Base-by-base conservation (phyloP, 2,113 vertebrate species). In the Leptobrachium ailaonicum region DNA sequence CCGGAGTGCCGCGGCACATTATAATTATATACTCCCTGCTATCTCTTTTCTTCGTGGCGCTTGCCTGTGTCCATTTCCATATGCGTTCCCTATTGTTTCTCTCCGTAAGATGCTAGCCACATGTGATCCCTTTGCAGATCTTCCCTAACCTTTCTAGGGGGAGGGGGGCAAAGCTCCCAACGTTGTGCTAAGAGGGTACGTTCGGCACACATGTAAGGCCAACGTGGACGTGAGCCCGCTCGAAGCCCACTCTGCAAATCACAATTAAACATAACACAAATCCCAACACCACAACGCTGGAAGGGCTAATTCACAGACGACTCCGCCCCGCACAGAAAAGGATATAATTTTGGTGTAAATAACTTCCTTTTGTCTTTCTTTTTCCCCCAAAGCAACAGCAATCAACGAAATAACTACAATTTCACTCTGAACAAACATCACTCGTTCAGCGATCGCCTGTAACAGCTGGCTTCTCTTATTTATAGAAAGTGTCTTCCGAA, bases 341-440 rank as follows among this genome's bases (percentile, higher is more conserved):
- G 72, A 81, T 81, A 75, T 81, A 74, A 81, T 74, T 74, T 74
- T 53, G 62, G 78, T 74, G 74, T 60, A 80, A 80, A 80, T 74
- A 80, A 80, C 71, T 75, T 81, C 79, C 79, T 75, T 81, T 81
- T 75, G 79, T 81, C 72, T 75, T 80, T 79, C 69, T 80, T 50
- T 50, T 50, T 8, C 20, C 54, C 64, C 58, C 63, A 60, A 67
- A 80, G 78, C 71, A 68, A 80, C 71, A 42, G 79, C 72, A 81
- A 81, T 75, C 79, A 81, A 69, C 79, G 60, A 81, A 81, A 81
- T 81, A 81, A 81, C 79, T 81, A 81, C 79, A 81, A 81, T 81
- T 81, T 81, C 20, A 81, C 79, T 75, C 64, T 69, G 54, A 81
- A 69, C 79, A 41, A 74, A 72, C 79, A 56, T 69, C 71, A 58